phyloP scores from a whole-genome alignment of 2,888 invertebrate genomes.

The Diploptera punctata region DNA sequence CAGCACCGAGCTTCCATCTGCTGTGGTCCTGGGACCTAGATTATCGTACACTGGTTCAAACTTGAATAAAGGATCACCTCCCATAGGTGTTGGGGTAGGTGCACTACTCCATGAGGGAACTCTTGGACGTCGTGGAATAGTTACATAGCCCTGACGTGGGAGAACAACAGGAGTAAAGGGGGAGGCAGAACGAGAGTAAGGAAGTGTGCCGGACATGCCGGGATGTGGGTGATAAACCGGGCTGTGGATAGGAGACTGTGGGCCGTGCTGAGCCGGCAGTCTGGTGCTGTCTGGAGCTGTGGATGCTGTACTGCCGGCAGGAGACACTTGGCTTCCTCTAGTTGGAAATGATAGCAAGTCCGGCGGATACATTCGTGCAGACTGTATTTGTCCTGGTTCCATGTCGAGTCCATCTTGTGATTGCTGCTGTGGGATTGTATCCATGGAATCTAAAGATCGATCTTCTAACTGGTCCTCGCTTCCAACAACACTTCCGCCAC shows the following conservation, averaged over 20 bases:
- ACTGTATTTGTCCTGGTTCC: not conserved
- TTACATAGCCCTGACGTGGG: slow-evolving; percentile 83
- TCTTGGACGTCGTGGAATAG: slow-evolving; percentile 82
- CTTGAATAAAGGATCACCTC: slow-evolving; percentile 51
- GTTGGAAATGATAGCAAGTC: slow-evolving; percentile 80
- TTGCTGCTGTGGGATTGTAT: slow-evolving; percentile 16
- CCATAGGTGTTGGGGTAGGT: slow-evolving; percentile 1
- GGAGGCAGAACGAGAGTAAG: slow-evolving; percentile 80
- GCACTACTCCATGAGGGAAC: slow-evolving; percentile 81
- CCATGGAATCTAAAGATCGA: slow-evolving; percentile 27
- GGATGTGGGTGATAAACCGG: slow-evolving; percentile 52
- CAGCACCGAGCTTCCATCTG: slow-evolving; percentile 82
- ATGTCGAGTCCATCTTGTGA: not conserved
- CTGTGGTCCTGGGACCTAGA: slow-evolving; percentile 82
- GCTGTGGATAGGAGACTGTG: slow-evolving; percentile 53
- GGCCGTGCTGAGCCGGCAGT: slow-evolving; percentile 55
- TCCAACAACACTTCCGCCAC: slow-evolving; percentile 16
- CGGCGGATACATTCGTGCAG: slow-evolving; percentile 65
- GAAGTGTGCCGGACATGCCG: slow-evolving; percentile 77
- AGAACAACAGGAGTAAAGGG: slow-evolving; percentile 64
- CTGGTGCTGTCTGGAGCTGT: slow-evolving; percentile 77
- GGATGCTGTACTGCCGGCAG: slow-evolving; percentile 76
- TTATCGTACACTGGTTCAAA: slow-evolving; percentile 86
- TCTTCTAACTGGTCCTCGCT: slow-evolving; percentile 32
- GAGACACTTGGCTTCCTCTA: slow-evolving; percentile 49